Evolutionary conservation across 2,797 vertebrate species (phyloP), one percentile per base, ranked within the genome.

Genomic region (Phylloscopus collybita): DNA sequence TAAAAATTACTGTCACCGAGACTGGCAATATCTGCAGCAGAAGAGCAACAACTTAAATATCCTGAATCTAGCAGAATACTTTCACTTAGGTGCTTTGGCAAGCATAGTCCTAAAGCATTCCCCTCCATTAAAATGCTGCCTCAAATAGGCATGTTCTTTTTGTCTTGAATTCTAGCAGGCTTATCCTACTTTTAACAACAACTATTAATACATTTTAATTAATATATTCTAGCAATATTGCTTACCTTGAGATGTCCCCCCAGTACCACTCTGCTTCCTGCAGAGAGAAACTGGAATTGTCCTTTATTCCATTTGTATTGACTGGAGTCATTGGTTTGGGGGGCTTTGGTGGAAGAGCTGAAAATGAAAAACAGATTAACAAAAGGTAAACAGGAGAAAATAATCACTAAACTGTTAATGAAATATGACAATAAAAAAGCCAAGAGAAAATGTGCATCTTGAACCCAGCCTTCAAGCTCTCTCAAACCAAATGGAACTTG

Each of bases 191-290:
- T 66, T 71, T 82, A 70, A 45, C 34, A 67, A 50, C 21, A 47
- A 16, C 21, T 45, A 40, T 54, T 47, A 69, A 69, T n/a, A 62
- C 13, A 53, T 49, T 65, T 73, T 29, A 85, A 89, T 61, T 27
- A 57, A 65, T 34, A 45, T 13, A 32, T n/a, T 80, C 57, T 30
- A 80, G 51, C 57, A 84, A 53, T 78, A 92, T n/a, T 90, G 67
- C 57, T 98, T 98, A 99, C 99, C 99, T 99, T 97, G 99, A 99
- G 97, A 99, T 99, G 97, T 99, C 99, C 16, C 99, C 99, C 99
- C 99, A 99, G 97, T 99, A 99, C 99, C 99, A 99, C 93, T 99
- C 99, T 0, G 99, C 99, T 93, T 99, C 99, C 89, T 99, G 99
- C 96, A 99, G 98, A 59, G 98, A 98, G 53, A 98, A 96, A 86